Percentiles rank a stretch among this genome's conserved stretches.
phyloP scores from a whole-genome alignment of 2,113 vertebrate genomes.

The Todiramphus saurophagus region DNA sequence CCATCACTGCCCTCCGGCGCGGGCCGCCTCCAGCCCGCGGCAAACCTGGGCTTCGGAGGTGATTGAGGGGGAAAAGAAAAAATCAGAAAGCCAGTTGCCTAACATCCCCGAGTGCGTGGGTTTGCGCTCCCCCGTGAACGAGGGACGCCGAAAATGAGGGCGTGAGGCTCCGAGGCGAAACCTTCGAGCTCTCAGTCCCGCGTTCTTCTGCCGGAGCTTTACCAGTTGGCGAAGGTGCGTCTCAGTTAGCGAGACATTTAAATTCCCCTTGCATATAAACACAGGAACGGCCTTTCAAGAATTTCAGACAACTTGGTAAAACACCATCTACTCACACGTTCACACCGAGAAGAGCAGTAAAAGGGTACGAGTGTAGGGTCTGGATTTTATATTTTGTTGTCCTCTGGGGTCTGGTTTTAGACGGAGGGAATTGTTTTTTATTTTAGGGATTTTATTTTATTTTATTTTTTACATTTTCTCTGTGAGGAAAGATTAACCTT shows the following conservation, averaged over 20 bases:
- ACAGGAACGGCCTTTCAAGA: slow-evolving; percentile 48
- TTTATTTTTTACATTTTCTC: neutral
- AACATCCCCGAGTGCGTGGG: neutral
- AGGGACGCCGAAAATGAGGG: neutral
- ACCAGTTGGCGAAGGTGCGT: neutral
- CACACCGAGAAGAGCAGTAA: slow-evolving; percentile 59
- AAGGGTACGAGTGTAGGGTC: slow-evolving; percentile 43
- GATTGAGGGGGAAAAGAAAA: neutral
- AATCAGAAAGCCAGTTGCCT: neutral
- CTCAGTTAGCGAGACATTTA: neutral
- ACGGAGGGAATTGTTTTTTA: neutral
- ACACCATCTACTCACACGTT: slow-evolving; percentile 54
- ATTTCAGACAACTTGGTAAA: slow-evolving; percentile 61
- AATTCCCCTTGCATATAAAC: slow-evolving; percentile 40
- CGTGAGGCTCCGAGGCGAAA: neutral
- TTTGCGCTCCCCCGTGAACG: neutral
- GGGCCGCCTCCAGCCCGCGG: neutral
- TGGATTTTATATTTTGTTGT: slow-evolving; percentile 57
- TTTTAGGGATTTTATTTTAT: neutral
- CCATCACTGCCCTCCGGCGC: no score
- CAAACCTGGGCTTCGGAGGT: neutral
- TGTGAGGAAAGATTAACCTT: slow-evolving; percentile 11
- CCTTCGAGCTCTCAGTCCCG: neutral
- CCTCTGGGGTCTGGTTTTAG: slow-evolving; percentile 57
- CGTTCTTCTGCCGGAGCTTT: neutral